Evolutionary conservation across 2,888 invertebrate species (phyloP).

Genomic region (Tipula helvola): DNA sequence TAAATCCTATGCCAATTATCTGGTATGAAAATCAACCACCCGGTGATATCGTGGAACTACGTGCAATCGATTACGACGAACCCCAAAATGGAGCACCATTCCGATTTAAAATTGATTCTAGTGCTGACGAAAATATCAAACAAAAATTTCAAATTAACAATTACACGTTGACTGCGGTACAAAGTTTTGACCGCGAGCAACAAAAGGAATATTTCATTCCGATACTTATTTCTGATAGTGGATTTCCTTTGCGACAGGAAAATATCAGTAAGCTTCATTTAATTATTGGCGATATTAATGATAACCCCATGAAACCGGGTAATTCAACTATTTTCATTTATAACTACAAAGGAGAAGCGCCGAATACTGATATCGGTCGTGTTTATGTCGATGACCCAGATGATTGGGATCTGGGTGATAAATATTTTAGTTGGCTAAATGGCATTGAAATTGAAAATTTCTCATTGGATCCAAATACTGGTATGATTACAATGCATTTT

Average conservation of each 20-base stretch:
- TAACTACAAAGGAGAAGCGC: constrained; percentile 78
- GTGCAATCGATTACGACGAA: constrained; percentile 70
- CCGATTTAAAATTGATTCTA: constrained; percentile 42
- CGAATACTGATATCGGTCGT: constrained; percentile 74
- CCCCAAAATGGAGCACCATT: constrained; percentile 79
- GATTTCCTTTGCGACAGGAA: constrained; percentile 56
- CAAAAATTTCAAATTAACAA: constrained; percentile 58
- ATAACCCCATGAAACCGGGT: constrained; percentile 80
- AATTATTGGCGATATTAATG: constrained; percentile 90
- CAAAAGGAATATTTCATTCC: constrained; percentile 80
- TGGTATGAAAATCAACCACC: constrained; percentile 70
- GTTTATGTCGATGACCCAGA: constrained; percentile 84
- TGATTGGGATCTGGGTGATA: constrained; percentile 94
- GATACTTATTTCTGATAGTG: constrained; percentile 79
- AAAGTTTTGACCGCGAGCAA: constrained; percentile 74
- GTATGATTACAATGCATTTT: constrained; percentile 77
- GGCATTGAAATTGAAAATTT: constrained; percentile 48
- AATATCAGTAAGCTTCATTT: constrained; percentile 76
- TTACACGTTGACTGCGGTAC: constrained; percentile 56
- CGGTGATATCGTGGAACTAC: constrained; percentile 53
- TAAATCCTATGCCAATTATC: constrained; percentile 66
- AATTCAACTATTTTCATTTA: constrained; percentile 87
- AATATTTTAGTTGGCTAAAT: constrained; percentile 61
- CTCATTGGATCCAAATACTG: constrained; percentile 58
- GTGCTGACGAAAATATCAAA: constrained; percentile 53